Conservation (phyloP, 2,888 invertebrate species). For the Chaitophorus viminalis region DNA sequence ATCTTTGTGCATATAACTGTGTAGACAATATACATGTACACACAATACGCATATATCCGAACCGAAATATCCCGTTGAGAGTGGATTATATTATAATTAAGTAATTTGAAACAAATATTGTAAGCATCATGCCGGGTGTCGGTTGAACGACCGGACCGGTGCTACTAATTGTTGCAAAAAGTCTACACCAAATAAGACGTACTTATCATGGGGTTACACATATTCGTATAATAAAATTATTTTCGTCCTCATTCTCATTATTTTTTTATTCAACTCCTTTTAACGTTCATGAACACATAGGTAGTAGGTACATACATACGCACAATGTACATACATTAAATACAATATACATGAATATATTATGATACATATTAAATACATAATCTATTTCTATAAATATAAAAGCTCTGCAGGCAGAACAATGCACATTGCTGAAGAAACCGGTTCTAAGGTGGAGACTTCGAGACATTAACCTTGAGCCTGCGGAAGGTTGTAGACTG, state of each 20-base stretch:
- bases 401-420: conserved; percentile 57
- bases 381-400: neutral
- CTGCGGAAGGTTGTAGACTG: conserved; percentile 37
- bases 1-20: no score
- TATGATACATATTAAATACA: no score
- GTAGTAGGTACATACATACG: neutral
- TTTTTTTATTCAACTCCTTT: neutral
- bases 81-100: neutral
- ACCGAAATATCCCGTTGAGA: conserved; percentile 37
- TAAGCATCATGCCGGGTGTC: conserved; percentile 15
- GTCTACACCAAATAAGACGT: neutral
- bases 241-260: neutral
- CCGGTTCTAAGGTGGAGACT: conserved; percentile 60
- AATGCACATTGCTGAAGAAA: conserved; percentile 23
- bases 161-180: conserved; percentile 32
- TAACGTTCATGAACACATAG: neutral
- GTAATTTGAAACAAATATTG: neutral
- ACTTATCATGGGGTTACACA: neutral
- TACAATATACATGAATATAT: no score
- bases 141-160: conserved; percentile 47
- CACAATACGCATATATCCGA: neutral
- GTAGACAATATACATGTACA: no score
- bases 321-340: neutral
- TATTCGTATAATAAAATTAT: neutral
- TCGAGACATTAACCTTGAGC: conserved; percentile 58